Base-by-base conservation (phyloP, 1,140 invertebrate species). In the Drosophila yakuba region DNA sequence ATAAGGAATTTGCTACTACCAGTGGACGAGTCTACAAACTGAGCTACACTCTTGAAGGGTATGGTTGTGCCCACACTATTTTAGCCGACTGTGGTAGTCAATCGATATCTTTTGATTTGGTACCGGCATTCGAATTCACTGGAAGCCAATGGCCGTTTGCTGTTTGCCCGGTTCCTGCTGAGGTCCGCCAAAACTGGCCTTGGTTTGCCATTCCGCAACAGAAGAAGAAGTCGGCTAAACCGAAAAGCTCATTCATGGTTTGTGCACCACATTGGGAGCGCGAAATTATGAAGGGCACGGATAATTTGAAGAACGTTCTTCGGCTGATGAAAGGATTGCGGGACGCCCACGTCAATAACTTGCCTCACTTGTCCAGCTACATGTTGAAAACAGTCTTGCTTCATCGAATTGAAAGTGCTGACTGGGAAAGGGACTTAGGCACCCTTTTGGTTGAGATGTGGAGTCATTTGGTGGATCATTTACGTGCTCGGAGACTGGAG, bases 201-300 rank as follows among this genome's bases (percentile, higher is more conserved):
- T 77, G 74, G 63, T 77, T 77, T 5, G 74, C 74, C 5, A n/a
- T 71, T 3, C 74, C 74, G 11, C 63, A 77, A 15, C 5, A 14
- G 8, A 56, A n/a, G 12, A 51, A 51, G 20, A 35, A 0, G 28
- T 32, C 5, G 25, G 25, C 2, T 2, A 23, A 51, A n/a, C 6
- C 6, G 14, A 64, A 17, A 25, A 60, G 17, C 23, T 43, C 38
- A 1, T 74, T 79, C 14, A 80, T 74, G 77, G 71, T 74, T 3
- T 69, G 72, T 47, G 77, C 62, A 6, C 77, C 77, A 1, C 62
- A 75, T 12, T 80, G 77, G 77, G 77, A 80, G 35, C 77, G 77
- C 1, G 43, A 75, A 32, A 38, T 69, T 28, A 69, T 80, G 52
- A 59, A 54, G 32, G 44, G 20, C 0, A 39, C 41, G 11, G 3